These are phyloP conservation scores for Coregonus clupeaformis DNA, from an alignment of 2,113 vertebrate genomes.

Conservation along the genomic window DNA sequence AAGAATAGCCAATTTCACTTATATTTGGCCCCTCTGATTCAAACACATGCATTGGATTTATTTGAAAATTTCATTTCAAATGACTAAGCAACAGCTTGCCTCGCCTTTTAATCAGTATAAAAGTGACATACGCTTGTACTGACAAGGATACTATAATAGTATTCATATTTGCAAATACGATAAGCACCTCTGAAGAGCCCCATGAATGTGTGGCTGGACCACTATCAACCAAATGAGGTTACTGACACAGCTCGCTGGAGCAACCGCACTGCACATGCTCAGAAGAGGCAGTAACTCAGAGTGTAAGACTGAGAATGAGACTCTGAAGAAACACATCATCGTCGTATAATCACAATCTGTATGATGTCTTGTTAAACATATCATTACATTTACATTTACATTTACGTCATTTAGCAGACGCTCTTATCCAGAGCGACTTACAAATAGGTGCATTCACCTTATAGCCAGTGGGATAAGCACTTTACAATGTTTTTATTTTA, in stretches of 20 bases:
- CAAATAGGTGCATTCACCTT: too few relatives aligned
- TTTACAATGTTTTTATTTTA: too few relatives aligned
- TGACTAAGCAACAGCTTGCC: background rate
- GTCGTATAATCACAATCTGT: too few relatives aligned
- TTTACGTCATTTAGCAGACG: too few relatives aligned
- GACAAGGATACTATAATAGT: background rate
- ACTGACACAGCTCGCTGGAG: background rate
- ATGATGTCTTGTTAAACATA: too few relatives aligned
- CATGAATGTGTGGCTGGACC: background rate
- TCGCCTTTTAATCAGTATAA: background rate
- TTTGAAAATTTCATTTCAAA: background rate
- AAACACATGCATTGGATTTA: background rate
- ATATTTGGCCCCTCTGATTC: background rate
- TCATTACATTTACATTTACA: too few relatives aligned
- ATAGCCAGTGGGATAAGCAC: too few relatives aligned
- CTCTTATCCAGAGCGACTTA: too few relatives aligned
- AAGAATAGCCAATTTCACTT: conserved; percentile 1
- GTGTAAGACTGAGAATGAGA: too few relatives aligned
- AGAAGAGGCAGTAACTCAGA: too few relatives aligned
- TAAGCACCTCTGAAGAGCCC: background rate
- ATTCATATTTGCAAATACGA: background rate
- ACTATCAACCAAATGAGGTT: background rate
- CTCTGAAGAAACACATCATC: too few relatives aligned
- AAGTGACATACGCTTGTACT: background rate
- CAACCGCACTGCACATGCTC: background rate